A percentile compares a stretch with the other conserved stretches of the same genome.
phyloP scores from a whole-genome alignment of 2,797 vertebrate genomes.

The Danio choprae region DNA sequence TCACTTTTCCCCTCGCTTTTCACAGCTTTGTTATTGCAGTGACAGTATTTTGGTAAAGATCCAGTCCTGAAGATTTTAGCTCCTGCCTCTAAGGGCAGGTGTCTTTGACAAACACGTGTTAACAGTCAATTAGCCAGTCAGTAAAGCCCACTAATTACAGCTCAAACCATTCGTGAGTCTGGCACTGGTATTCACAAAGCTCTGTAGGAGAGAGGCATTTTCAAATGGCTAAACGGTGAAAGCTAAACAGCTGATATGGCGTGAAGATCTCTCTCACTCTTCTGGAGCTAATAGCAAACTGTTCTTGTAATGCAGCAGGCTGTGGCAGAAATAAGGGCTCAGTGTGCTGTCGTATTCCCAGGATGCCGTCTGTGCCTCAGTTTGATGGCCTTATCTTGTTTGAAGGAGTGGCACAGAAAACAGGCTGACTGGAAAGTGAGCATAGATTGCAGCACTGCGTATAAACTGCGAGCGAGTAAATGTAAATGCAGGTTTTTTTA shows the following conservation, averaged over 20 bases:
- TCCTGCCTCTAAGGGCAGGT: constrained; percentile 31
- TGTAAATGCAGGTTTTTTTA: background rate
- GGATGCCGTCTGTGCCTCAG: constrained; percentile 21
- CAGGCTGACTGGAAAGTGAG: constrained; percentile 20
- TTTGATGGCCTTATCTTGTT: constrained; percentile 30
- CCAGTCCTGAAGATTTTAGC: constrained; percentile 19
- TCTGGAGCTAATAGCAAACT: constrained; percentile 23
- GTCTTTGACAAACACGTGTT: constrained; percentile 41
- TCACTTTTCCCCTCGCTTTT: background rate
- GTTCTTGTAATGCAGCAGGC: constrained; percentile 22
- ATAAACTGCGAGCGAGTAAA: background rate
- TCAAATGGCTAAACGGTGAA: constrained; percentile 30
- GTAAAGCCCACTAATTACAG: constrained; percentile 45
- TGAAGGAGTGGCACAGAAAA: constrained; percentile 12
- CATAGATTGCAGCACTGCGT: background rate
- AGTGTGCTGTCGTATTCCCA: constrained; percentile 19
- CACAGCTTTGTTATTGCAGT: background rate
- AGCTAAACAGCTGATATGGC: constrained; percentile 34
- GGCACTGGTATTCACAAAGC: constrained; percentile 8
- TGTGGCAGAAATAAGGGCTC: constrained; percentile 28
- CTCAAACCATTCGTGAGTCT: constrained; percentile 33
- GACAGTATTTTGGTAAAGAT: constrained; percentile 17
- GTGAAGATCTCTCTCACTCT: background rate
- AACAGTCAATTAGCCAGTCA: constrained; percentile 50
- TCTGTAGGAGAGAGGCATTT: constrained; percentile 34